Conservation (phyloP, 2,888 invertebrate genomes). For the Abrostola tripartita region DNA sequence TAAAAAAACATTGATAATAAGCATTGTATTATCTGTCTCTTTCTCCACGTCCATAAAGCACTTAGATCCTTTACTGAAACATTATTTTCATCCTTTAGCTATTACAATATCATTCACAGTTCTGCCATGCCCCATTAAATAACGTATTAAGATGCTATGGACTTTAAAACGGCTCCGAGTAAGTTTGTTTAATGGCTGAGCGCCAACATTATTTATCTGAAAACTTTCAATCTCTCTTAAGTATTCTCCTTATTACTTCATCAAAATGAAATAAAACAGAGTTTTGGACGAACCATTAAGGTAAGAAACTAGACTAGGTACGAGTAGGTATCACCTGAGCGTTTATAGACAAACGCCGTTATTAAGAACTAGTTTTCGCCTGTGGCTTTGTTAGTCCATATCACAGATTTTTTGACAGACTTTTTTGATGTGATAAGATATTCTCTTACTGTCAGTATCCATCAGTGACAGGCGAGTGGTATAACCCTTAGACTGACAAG, state of each 20-base stretch:
- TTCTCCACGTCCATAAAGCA: conserved; percentile 11
- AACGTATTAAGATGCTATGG: conserved; percentile 40
- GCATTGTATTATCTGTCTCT: neutral
- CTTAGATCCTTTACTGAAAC: conserved; percentile 1
- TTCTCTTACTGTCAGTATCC: no score
- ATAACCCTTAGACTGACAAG: no score
- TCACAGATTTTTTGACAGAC: no score
- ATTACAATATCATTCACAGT: conserved; percentile 11
- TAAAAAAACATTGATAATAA: neutral
- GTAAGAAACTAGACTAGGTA: conserved; percentile 4
- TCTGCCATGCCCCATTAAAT: conserved; percentile 24
- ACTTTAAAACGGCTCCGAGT: conserved; percentile 36
- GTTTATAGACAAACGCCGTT: no score
- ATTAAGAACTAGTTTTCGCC: no score
- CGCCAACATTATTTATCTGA: conserved; percentile 47
- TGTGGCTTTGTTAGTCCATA: no score
- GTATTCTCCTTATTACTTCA: conserved; percentile 46
- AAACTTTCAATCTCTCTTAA: conserved; percentile 52
- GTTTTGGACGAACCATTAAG: conserved; percentile 17
- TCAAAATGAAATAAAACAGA: conserved; percentile 42
- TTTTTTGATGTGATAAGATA: no score
- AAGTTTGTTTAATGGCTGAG: conserved; percentile 34
- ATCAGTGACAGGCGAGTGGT: no score
- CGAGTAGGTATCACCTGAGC: conserved; percentile 10
- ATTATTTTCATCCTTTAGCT: conserved; percentile 9